These are phyloP conservation scores for Pantherophis guttatus DNA, from an alignment of 2,113 vertebrate genomes.

Conservation along the genomic window DNA sequence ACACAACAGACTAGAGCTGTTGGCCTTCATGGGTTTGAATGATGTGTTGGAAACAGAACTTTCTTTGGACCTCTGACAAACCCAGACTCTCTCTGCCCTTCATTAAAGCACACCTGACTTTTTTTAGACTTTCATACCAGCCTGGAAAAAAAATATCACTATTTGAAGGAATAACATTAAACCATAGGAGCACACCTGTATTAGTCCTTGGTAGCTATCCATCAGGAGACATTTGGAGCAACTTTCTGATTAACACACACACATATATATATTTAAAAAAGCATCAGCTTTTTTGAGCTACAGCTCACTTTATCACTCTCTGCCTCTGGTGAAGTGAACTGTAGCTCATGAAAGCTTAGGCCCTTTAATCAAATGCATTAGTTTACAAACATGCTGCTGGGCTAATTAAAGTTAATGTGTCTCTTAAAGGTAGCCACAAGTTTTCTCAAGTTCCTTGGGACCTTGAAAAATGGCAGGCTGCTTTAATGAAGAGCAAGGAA, in stretches of 20 bases:
- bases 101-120: not conserved
- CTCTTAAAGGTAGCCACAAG: not conserved
- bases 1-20: not conserved
- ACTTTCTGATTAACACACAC: not conserved
- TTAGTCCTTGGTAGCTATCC: not conserved
- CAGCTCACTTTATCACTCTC: not conserved
- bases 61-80: not conserved
- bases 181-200: not conserved
- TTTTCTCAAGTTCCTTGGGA: not conserved
- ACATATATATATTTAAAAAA: not conserved
- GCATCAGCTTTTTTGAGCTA: not conserved
- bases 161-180: not conserved
- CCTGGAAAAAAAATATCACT: not conserved
- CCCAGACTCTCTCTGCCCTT: not conserved
- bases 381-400: not conserved
- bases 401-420: not conserved
- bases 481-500: not conserved
- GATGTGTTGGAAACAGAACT: not conserved
- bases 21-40: not conserved
- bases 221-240: not conserved
- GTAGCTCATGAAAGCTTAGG: not conserved
- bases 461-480: not conserved
- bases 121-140: not conserved
- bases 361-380: not conserved
- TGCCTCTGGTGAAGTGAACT: not conserved